Percentiles rank a stretch among this genome's conserved stretches.
Conservation (phyloP, 1,140 invertebrate genomes). For the Colletes latitarsis region DNA sequence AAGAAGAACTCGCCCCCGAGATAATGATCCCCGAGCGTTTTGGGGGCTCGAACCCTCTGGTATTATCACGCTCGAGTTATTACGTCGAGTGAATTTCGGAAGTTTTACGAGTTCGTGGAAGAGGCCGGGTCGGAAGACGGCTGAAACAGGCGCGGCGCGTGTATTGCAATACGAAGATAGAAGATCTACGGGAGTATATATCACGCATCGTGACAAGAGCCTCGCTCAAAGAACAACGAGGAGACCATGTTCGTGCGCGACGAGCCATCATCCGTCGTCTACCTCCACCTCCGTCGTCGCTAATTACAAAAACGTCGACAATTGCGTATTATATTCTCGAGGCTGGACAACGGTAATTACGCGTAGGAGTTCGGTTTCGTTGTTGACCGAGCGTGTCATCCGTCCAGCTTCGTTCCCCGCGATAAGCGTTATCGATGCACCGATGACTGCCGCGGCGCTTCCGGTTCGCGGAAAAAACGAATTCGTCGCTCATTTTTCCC, state of each 20-base stretch:
- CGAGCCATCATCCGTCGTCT: too few species aligned
- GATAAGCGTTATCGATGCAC: slow-evolving; percentile 33
- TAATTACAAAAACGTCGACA: slow-evolving; percentile 47
- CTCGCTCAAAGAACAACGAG: slow-evolving; percentile 13
- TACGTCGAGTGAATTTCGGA: slow-evolving; percentile 52
- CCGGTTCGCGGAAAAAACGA: background rate
- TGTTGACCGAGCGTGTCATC: slow-evolving; percentile 1
- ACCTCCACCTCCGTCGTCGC: background rate
- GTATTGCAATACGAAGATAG: slow-evolving; percentile 64
- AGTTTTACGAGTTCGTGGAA: slow-evolving; percentile 54
- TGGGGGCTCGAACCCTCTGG: background rate
- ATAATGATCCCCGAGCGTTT: slow-evolving; percentile 3
- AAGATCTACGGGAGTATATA: slow-evolving; percentile 61
- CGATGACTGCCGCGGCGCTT: background rate
- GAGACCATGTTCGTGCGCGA: background rate
- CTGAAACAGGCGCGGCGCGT: slow-evolving; percentile 59
- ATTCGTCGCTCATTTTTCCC: background rate
- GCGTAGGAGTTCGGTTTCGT: slow-evolving; percentile 19
- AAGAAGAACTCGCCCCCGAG: background rate
- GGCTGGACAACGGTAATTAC: slow-evolving; percentile 48
- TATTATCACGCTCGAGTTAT: slow-evolving; percentile 42
- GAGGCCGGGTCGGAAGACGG: slow-evolving; percentile 50
- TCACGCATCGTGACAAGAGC: slow-evolving; percentile 65
- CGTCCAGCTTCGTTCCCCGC: background rate
- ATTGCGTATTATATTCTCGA: slow-evolving; percentile 66